Evolutionary conservation across 2,888 invertebrate genomes (phyloP), one percentile per base, ranked within the genome.

Genomic region (Tinea trinotella): DNA sequence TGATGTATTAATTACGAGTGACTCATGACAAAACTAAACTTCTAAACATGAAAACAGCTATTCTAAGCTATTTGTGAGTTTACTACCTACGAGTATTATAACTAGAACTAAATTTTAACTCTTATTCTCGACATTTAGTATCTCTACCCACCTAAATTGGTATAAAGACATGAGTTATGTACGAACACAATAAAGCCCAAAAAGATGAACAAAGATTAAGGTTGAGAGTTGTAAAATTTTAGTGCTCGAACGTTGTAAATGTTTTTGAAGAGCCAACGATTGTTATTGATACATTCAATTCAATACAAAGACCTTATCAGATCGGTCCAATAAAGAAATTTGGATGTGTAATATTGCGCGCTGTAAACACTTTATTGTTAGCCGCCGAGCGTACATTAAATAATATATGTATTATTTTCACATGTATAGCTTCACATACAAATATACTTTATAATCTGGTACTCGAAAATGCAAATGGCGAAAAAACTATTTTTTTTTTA

Each of bases 381-480:
- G 61, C 65, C 65, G 64, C 65, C 70, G 76, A 78, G 77, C 76
- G 79, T 74, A 76, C 78, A 79, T 82, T 80, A 79, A 70, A 70
- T 67, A 67, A 65, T 64, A 80, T 79, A 80, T n/a, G n/a, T n/a
- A n/a, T n/a, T n/a, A n/a, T n/a, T n/a, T n/a, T n/a, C n/a, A n/a
- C n/a, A n/a, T n/a, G n/a, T n/a, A n/a, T n/a, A n/a, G n/a, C n/a
- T n/a, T n/a, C n/a, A n/a, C n/a, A n/a, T n/a, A n/a, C n/a, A n/a
- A n/a, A n/a, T n/a, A n/a, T n/a, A n/a, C n/a, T n/a, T n/a, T n/a
- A n/a, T n/a, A n/a, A n/a, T n/a, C n/a, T n/a, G n/a, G n/a, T n/a
- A n/a, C n/a, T n/a, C n/a, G n/a, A n/a, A n/a, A n/a, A n/a, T n/a
- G n/a, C n/a, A n/a, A n/a, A n/a, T n/a, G n/a, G n/a, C n/a, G n/a